These are phyloP conservation scores for Noctua janthina DNA, from an alignment of 2,888 invertebrate species.

Conservation along the genomic window DNA sequence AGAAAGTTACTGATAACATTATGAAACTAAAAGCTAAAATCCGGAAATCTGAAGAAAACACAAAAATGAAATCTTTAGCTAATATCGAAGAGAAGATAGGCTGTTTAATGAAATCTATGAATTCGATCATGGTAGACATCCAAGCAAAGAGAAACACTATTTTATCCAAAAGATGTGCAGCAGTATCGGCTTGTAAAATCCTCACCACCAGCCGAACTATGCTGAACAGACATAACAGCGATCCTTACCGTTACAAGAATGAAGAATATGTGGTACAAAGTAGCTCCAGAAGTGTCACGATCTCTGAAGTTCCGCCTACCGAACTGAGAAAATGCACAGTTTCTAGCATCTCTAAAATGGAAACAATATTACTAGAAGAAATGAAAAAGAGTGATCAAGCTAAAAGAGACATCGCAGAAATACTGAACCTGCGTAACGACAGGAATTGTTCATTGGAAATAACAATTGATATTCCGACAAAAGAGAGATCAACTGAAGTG, in stretches of 20 bases:
- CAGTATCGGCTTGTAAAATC: constrained; percentile 58
- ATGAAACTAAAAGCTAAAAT: constrained; percentile 66
- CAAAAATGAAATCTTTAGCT: constrained; percentile 65
- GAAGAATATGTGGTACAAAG: constrained; percentile 63
- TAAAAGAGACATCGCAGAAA: constrained; percentile 75
- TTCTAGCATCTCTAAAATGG: constrained; percentile 58
- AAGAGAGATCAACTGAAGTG: constrained; percentile 79
- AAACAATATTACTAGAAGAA: constrained; percentile 73
- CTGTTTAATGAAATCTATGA: constrained; percentile 75
- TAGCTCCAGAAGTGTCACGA: constrained; percentile 54
- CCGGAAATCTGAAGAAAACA: constrained; percentile 51
- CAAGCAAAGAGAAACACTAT: constrained; percentile 62
- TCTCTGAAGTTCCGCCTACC: constrained; percentile 45
- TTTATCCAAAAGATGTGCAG: constrained; percentile 47
- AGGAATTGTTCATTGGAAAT: constrained; percentile 71
- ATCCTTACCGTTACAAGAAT: constrained; percentile 52
- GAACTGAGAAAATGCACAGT: constrained; percentile 28
- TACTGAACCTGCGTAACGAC: constrained; percentile 65
- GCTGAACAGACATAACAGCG: constrained; percentile 62
- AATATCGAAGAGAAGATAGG: constrained; percentile 80
- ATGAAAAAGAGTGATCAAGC: constrained; percentile 74
- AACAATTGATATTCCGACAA: constrained; percentile 78
- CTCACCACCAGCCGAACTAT: constrained; percentile 27
- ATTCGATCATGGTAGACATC: constrained; percentile 75
- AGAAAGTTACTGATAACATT: constrained; percentile 63